Evolutionary conservation across 2,888 invertebrate genomes (phyloP).

Genomic region (Epinotia nisella): DNA sequence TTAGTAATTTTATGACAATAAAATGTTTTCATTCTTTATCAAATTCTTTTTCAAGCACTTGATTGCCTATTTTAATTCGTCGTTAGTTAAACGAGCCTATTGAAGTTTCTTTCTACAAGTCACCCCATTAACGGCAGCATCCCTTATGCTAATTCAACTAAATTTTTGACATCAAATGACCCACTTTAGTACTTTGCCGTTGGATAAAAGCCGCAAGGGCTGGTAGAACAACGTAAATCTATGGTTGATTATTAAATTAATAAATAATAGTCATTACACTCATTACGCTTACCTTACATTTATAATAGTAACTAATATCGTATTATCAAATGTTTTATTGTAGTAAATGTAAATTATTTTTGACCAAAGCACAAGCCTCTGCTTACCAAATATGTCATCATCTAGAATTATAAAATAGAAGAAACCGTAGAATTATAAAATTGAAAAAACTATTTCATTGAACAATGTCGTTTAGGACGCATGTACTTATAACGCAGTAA

Average conservation of each 20-base stretch:
- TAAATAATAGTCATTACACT: neutral
- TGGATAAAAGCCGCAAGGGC: slow-evolving; percentile 55
- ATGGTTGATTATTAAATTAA: slow-evolving; percentile 7
- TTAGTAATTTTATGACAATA: slow-evolving; percentile 57
- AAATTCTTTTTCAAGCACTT: slow-evolving; percentile 36
- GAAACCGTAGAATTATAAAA: no score
- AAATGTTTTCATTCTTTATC: slow-evolving; percentile 49
- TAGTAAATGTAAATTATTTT: no score
- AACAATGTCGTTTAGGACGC: no score
- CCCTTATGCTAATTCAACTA: slow-evolving; percentile 72
- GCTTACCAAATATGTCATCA: no score
- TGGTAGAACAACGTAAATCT: slow-evolving; percentile 48
- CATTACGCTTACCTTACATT: no score
- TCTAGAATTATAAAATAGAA: no score
- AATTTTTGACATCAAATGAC: slow-evolving; percentile 70
- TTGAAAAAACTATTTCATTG: no score
- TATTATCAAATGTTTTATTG: no score
- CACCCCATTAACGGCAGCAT: slow-evolving; percentile 62
- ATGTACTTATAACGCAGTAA: no score
- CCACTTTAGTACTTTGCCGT: slow-evolving; percentile 65
- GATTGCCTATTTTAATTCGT: slow-evolving; percentile 42
- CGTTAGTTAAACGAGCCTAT: slow-evolving; percentile 56
- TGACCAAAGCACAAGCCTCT: no score
- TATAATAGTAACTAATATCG: no score
- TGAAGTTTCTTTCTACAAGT: slow-evolving; percentile 60